Evolutionary conservation across 1,140 invertebrate genomes (phyloP).

Genomic region (Nebria ingens): DNA sequence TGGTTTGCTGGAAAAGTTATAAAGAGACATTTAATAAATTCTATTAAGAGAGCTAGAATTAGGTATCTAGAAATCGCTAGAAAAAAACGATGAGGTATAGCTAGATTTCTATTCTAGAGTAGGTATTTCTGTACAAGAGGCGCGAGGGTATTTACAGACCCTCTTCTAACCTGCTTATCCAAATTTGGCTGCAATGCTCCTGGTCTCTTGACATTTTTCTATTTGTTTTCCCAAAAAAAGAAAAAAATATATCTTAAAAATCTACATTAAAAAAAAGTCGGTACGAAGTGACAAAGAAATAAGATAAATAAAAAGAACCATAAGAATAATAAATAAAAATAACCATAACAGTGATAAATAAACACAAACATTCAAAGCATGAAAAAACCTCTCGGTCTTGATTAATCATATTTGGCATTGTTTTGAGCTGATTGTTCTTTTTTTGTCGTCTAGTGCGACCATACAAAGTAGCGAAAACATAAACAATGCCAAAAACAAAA

Average conservation of each 20-base stretch:
- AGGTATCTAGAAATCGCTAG: not conserved
- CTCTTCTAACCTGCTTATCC: constrained; percentile 40
- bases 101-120: not conserved
- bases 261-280: constrained; percentile 16
- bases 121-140: not conserved
- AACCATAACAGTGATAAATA: constrained; percentile 25
- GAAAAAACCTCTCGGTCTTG: constrained; percentile 14
- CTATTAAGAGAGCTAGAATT: not conserved
- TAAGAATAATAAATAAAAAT: constrained; percentile 22
- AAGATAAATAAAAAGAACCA: constrained; percentile 11
- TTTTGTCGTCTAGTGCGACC: constrained; percentile 3
- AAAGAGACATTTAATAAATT: constrained; percentile 8
- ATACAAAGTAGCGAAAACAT: constrained; percentile 12
- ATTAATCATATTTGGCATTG: constrained; percentile 1
- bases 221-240: constrained; percentile 21
- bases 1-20: constrained; percentile 3
- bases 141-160: constrained; percentile 10
- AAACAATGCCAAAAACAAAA: constrained; percentile 30
- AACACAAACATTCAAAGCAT: constrained; percentile 18
- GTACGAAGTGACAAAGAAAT: constrained; percentile 13
- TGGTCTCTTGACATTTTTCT: constrained; percentile 39
- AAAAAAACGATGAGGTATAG: not conserved
- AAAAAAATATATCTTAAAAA: constrained; percentile 21
- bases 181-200: constrained; percentile 36
- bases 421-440: constrained; percentile 1